Conservation (phyloP, 1,140 invertebrate species). For the Eueides isabella region DNA sequence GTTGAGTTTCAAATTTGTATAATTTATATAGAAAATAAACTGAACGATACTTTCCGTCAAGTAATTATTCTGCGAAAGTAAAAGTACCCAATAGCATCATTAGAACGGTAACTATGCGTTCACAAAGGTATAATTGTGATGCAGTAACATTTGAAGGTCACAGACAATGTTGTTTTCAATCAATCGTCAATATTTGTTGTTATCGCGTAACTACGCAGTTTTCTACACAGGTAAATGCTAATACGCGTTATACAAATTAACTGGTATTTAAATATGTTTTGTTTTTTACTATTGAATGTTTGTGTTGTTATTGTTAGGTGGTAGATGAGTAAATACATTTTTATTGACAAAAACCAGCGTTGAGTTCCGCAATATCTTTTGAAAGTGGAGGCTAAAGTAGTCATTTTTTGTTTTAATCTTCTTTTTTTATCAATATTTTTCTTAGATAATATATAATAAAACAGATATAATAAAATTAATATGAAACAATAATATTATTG, state of each 20-base stretch:
- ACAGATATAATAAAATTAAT: background rate
- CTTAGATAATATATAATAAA: too few species aligned
- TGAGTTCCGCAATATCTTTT: too few species aligned
- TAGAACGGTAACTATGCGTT: background rate
- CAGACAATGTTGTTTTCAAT: background rate
- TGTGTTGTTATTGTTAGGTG: too few species aligned
- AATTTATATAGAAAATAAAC: too few species aligned
- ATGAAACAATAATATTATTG: constrained; percentile 12
- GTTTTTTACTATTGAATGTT: too few species aligned
- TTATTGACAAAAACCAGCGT: too few species aligned
- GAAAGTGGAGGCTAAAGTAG: too few species aligned
- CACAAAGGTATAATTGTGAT: background rate
- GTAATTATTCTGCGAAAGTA: background rate
- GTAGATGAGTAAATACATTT: too few species aligned
- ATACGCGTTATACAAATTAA: background rate
- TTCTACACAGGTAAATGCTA: background rate
- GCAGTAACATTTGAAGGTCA: background rate
- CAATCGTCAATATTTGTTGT: constrained; percentile 18
- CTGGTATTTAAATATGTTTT: background rate
- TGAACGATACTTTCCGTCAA: background rate
- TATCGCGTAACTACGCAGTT: constrained; percentile 29
- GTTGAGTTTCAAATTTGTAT: too few species aligned
- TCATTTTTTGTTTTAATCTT: too few species aligned
- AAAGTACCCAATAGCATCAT: background rate
- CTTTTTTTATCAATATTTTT: too few species aligned